These are phyloP conservation scores for Premnoplex brunnescens DNA, from an alignment of 2,797 vertebrate species.

Conservation along the genomic window DNA sequence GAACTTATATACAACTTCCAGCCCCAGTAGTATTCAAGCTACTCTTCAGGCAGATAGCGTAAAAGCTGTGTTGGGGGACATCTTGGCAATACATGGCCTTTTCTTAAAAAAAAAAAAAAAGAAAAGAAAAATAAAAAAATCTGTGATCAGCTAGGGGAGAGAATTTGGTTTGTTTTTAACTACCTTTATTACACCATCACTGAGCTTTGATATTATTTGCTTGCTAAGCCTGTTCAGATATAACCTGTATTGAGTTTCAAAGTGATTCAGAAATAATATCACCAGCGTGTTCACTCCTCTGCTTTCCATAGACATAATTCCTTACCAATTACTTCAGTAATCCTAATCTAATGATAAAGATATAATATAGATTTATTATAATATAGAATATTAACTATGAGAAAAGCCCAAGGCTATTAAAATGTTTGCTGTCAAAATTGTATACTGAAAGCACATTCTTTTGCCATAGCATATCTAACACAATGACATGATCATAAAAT, in stretches of 20 bases:
- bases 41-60: not conserved
- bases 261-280: not conserved
- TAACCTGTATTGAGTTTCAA: not conserved
- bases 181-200: not conserved
- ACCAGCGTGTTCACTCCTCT: not conserved
- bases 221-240: not conserved
- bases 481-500: conserved; percentile 40
- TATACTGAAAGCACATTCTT: conserved; percentile 24
- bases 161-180: rapidly evolving
- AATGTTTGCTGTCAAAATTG: conserved; percentile 50
- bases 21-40: not conserved
- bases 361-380: not conserved
- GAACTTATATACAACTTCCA: not conserved
- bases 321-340: conserved; percentile 47
- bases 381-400: conserved; percentile 38
- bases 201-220: not conserved
- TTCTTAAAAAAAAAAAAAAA: not conserved
- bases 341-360: conserved; percentile 53
- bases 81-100: not conserved
- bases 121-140: not conserved
- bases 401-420: conserved; percentile 49
- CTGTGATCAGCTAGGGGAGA: not conserved
- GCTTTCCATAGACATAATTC: not conserved
- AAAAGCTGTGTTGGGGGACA: not conserved
- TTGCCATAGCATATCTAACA: conserved; percentile 16